Evolutionary conservation across 2,113 vertebrate species (phyloP).

Genomic region (Larimichthys polyactis): DNA sequence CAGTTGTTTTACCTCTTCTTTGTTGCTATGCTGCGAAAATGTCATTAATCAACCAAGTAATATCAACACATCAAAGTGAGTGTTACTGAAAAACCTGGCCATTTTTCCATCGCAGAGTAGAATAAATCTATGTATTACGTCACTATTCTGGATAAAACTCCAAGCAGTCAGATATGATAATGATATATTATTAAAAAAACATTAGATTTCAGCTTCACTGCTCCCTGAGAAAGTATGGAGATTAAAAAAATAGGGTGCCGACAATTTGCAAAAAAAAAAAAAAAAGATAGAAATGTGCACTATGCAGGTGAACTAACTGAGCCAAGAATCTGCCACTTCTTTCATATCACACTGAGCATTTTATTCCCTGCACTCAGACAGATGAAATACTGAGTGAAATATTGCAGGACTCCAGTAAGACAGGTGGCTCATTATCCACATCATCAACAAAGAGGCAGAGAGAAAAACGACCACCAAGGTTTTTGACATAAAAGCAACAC

Average conservation of each 20-base stretch:
- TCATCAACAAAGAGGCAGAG: constrained; percentile 62
- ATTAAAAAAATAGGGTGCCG: constrained; percentile 35
- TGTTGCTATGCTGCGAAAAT: not conserved
- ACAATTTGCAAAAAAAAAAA: constrained; percentile 34
- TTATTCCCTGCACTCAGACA: constrained; percentile 53
- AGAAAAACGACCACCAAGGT: constrained; percentile 51
- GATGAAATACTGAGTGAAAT: constrained; percentile 70
- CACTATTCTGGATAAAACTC: not conserved
- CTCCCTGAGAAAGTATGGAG: constrained; percentile 4
- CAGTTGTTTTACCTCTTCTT: not conserved
- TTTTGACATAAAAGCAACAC: constrained; percentile 60
- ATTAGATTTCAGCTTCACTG: not conserved
- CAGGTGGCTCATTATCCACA: constrained; percentile 82
- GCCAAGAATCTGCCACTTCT: constrained; percentile 40
- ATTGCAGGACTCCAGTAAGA: constrained; percentile 65
- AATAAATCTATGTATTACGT: not conserved
- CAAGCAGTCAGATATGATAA: constrained; percentile 22
- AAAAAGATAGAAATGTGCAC: constrained; percentile 2
- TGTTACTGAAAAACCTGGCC: not conserved
- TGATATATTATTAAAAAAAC: constrained; percentile 29
- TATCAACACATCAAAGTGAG: not conserved
- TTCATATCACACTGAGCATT: constrained; percentile 47
- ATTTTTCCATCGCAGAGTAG: not conserved
- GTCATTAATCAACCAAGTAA: not conserved
- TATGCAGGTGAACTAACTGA: constrained; percentile 32